A percentile compares a stretch with the other conserved stretches of the same genome.
Evolutionary conservation across 2,888 invertebrate genomes (phyloP).

Genomic region (Euzetes globulus): DNA sequence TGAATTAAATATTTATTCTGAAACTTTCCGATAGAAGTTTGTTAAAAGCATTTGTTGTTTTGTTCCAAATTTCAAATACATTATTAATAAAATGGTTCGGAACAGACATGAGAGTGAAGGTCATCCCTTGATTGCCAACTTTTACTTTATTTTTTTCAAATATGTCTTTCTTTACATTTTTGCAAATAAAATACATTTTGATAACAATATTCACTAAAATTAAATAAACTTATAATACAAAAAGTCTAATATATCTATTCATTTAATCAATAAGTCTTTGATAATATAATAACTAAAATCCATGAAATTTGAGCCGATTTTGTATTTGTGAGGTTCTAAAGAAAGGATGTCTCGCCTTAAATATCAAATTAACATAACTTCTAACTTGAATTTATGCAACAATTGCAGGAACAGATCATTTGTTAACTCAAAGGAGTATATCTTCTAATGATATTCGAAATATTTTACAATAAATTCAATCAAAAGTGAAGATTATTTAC

Average conservation of each 20-base stretch:
- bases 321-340: no score
- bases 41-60: constrained; percentile 7
- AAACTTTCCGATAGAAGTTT: neutral
- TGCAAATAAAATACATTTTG: neutral
- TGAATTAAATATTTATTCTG: constrained; percentile 13
- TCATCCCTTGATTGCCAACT: neutral
- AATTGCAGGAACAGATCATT: neutral
- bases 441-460: neutral
- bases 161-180: neutral
- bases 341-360: no score
- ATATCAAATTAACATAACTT: no score
- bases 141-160: neutral
- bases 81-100: neutral
- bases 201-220: neutral
- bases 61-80: neutral
- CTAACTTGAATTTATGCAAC: neutral
- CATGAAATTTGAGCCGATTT: no score
- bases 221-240: no score
- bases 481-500: neutral
- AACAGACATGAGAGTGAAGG: neutral
- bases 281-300: no score
- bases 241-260: neutral
- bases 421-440: neutral
- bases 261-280: no score
- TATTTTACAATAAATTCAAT: neutral